Conservation (phyloP, 2,113 vertebrate genomes). For the Rhinopomastus cyanomelas region DNA sequence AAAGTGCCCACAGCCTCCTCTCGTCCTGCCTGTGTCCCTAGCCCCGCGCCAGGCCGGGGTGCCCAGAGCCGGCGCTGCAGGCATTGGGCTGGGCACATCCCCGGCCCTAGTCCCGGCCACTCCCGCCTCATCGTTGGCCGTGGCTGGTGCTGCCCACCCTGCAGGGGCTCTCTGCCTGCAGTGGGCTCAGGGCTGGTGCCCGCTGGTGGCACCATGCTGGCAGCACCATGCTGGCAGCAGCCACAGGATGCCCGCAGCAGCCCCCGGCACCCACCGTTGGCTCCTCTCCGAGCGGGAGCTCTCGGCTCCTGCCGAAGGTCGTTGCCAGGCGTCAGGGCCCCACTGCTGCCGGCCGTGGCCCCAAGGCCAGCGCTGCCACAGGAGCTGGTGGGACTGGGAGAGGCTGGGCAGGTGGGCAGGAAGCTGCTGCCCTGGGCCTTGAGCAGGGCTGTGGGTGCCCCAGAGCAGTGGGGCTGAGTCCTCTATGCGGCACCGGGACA, state of each 20-base stretch:
- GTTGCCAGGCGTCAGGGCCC: neutral
- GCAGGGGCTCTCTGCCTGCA: neutral
- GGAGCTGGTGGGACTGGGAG: neutral
- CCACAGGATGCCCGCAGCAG: neutral
- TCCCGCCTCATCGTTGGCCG: neutral
- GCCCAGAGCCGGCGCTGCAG: neutral
- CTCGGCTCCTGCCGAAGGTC: slow-evolving; percentile 8
- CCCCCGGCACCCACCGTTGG: fast-evolving
- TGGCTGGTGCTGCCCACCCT: neutral
- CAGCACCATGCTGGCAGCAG: fast-evolving
- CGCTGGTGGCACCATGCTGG: fast-evolving
- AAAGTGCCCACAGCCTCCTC: neutral
- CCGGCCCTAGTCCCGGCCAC: neutral
- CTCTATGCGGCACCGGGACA: fast-evolving
- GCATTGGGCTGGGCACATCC: neutral
- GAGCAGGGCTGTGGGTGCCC: neutral
- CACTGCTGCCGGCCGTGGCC: neutral
- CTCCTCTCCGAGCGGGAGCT: neutral
- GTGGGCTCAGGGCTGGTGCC: fast-evolving
- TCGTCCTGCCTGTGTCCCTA: neutral
- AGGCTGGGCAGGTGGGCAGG: no score
- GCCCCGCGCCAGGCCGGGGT: neutral
- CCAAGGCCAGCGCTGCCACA: neutral
- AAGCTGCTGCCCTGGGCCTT: neutral
- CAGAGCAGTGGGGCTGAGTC: neutral